Conservation (phyloP, 2,797 vertebrate genomes). For the Pampus argenteus region DNA sequence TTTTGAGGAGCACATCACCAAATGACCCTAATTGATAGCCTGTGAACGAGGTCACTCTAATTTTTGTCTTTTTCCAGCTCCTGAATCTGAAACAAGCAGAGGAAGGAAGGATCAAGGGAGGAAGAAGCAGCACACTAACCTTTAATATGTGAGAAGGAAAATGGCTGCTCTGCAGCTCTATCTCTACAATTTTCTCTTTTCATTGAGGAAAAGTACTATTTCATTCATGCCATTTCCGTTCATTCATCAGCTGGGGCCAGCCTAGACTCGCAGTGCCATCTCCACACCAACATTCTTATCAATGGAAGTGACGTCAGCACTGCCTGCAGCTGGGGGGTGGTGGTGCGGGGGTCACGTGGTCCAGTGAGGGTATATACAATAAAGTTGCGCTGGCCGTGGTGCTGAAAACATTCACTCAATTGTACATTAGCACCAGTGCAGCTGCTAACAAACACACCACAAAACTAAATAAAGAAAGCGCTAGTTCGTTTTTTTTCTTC, state of each 20-base stretch:
- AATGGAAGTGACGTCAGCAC: slow-evolving; percentile 96
- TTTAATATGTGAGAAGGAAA: slow-evolving; percentile 68
- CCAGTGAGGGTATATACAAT: slow-evolving; percentile 87
- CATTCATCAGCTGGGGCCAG: slow-evolving; percentile 89
- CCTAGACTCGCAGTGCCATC: slow-evolving; percentile 85
- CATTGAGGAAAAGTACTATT: slow-evolving; percentile 87
- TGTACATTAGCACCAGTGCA: slow-evolving; percentile 74
- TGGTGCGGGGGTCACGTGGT: slow-evolving; percentile 85
- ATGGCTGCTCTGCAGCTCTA: slow-evolving; percentile 68
- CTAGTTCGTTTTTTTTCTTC: slow-evolving; percentile 34
- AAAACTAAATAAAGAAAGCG: slow-evolving; percentile 62
- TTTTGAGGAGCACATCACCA: slow-evolving; percentile 49
- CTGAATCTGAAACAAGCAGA: slow-evolving; percentile 47
- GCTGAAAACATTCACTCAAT: slow-evolving; percentile 88
- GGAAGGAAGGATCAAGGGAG: slow-evolving; percentile 58
- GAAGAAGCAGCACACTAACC: slow-evolving; percentile 61
- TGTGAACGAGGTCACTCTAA: slow-evolving; percentile 61
- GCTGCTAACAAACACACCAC: slow-evolving; percentile 68
- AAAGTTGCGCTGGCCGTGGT: slow-evolving; percentile 92
- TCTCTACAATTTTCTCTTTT: slow-evolving; percentile 80
- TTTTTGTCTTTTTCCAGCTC: background rate
- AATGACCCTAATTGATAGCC: slow-evolving; percentile 72
- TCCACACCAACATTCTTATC: slow-evolving; percentile 92
- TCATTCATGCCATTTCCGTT: slow-evolving; percentile 91
- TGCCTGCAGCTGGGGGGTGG: slow-evolving; percentile 79